Evolutionary conservation across 2,888 invertebrate species (phyloP), one percentile per base, ranked within the genome.

Genomic region (Xestoiulus laeticollis): DNA sequence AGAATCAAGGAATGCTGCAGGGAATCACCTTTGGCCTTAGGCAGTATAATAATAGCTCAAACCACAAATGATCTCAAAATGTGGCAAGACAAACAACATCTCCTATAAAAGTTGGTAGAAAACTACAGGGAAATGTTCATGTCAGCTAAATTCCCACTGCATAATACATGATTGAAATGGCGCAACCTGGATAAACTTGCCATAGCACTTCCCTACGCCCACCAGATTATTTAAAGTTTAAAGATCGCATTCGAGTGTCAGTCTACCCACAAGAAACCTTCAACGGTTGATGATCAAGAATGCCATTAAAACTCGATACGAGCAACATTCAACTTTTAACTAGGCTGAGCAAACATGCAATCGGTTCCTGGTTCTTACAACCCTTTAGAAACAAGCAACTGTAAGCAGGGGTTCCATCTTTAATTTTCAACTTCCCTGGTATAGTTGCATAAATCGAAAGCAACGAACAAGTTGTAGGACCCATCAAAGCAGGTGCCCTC

Each of bases 211-310:
- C 59, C 68, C 26, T 30, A 78, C 78, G 3, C 78, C 78, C 78
- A 78, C 78, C 12, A 26, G 12, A 78, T 12, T 30, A 78, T 30
- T 78, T 78, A 26, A 22, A 59, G 59, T 48, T 48, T 59, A 59
- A 59, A 59, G 22, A 59, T 59, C 22, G 22, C 22, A 59, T 59
- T 59, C 14, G 22, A 30, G 6, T 14, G 78, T 78, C 30, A 78
- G 78, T 78, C 78, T 78, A 26, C 78, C 78, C 78, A 78, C 78
- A 78, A 26, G 14, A 78, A 68, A 68, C 68, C 68, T 68, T 68
- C 22, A 26, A 1, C 8, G 22, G 22, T 68, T 68, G 68, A n/a
- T 22, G 68, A 68, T 68, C 68, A 68, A 10, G 22, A 68, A 26
- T 30, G 78, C 22, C 78, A 30, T 22, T 2, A 30, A 59, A 22